These are phyloP conservation scores for Heliconius ethilla DNA, from an alignment of 2,888 invertebrate species.

Conservation along the genomic window DNA sequence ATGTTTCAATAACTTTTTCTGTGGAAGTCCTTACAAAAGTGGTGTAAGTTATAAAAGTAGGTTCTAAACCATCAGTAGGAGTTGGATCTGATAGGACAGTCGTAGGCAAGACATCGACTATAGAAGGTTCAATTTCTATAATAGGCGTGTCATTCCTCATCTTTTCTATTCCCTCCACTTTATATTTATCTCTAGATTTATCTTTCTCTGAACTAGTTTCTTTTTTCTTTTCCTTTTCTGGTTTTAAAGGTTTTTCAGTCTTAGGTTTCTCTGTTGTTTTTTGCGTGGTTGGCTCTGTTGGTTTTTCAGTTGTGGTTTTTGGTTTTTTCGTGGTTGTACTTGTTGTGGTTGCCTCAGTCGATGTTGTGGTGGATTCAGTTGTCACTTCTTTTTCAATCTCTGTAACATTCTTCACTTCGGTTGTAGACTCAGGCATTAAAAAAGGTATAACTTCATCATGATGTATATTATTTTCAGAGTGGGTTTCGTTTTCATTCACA, in stretches of 20 bases:
- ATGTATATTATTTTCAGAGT: conserved; percentile 67
- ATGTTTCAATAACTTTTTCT: conserved; percentile 55
- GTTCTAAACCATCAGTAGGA: conserved; percentile 65
- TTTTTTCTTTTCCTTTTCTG: conserved; percentile 70
- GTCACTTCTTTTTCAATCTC: conserved; percentile 57
- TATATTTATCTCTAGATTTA: conserved; percentile 62
- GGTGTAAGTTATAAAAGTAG: conserved; percentile 49
- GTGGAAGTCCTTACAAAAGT: conserved; percentile 50
- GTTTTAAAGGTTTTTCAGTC: conserved; percentile 57
- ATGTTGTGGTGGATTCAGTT: conserved; percentile 55
- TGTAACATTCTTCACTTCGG: conserved; percentile 48
- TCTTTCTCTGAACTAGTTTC: conserved; percentile 63
- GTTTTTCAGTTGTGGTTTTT: conserved; percentile 52
- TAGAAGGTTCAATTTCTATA: conserved; percentile 65
- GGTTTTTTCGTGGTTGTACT: conserved; percentile 49
- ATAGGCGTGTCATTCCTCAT: conserved; percentile 57
- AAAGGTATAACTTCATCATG: conserved; percentile 51
- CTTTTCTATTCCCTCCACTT: conserved; percentile 34
- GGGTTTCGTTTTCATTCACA: conserved; percentile 68
- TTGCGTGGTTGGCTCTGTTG: conserved; percentile 51
- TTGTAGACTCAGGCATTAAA: conserved; percentile 53
- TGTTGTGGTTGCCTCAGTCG: conserved; percentile 54
- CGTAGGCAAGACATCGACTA: conserved; percentile 50
- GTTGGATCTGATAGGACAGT: conserved; percentile 56
- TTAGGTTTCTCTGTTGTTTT: conserved; percentile 52